Evolutionary conservation across 2,888 invertebrate species (phyloP), one percentile per base, ranked within the genome.

Genomic region (Drosophila neotestacea): DNA sequence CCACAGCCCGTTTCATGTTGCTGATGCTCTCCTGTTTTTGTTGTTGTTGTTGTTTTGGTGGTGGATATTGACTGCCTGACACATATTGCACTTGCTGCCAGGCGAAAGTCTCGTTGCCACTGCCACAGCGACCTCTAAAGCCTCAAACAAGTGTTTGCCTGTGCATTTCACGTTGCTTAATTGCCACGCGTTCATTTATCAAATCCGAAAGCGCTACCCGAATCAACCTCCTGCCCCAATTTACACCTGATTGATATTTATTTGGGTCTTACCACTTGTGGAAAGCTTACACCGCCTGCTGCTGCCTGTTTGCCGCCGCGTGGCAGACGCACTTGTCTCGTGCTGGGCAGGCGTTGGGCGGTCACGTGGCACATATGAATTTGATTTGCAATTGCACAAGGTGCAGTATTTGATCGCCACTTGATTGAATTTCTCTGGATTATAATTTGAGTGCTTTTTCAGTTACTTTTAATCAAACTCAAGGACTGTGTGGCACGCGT

Each of bases 1-100:
- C 85, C 89, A 85, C 88, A 85, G 89, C 77, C 72, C 73, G 85
- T 66, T 83, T 89, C 71, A 46, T 72, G 70, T 76, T 71, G 68
- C 41, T 73, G 69, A 39, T 61, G 71, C 41, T 61, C 41, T 54
- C 47, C 34, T 62, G 69, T 27, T 66, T 50, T 38, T 41, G 64
- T 44, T 71, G 77, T 47, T 62, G 71, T 41, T 60, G 67, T 50
- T 67, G 63, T 44, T 32, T 44, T 16, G 73, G 70, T 77, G 76
- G 62, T 66, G 62, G 73, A 61, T 76, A 70, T 73, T 70, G 65
- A 69, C 72, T 69, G 69, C 55, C 73, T 74, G 77, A 78, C 87
- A 80, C 79, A 85, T 85, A 85, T 85, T 85, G 85, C 87, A 85
- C 85, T 85, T 85, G 85, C 85, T 74, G 73, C 62, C 42, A 30